Percentiles rank a stretch among this genome's conserved stretches.
These are phyloP conservation scores for Chiroxiphia lanceolata DNA, from an alignment of 2,797 vertebrate species.

Conservation along the genomic window DNA sequence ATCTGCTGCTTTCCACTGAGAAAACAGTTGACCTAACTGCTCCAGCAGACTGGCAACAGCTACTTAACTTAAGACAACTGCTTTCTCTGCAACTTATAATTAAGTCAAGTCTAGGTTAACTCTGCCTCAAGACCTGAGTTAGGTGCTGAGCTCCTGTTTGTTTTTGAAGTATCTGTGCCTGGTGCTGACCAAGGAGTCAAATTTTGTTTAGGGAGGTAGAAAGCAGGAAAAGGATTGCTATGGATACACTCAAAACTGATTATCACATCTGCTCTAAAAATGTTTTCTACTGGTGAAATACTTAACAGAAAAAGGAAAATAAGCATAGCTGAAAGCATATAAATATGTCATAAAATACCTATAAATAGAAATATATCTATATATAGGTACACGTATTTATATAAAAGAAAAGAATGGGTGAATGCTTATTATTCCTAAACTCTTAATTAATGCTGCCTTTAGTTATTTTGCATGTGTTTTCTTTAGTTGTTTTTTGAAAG, in stretches of 20 bases:
- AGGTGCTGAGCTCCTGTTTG: background rate
- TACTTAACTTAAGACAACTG: background rate
- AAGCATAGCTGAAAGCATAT: background rate
- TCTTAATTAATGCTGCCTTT: background rate
- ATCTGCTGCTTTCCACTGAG: background rate
- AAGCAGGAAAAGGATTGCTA: background rate
- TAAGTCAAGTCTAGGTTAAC: background rate
- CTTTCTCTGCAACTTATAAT: background rate
- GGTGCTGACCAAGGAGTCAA: background rate
- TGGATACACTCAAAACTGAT: background rate
- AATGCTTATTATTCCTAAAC: background rate
- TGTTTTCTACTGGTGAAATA: background rate
- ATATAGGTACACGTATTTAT: background rate
- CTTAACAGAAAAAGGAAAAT: background rate
- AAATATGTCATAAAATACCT: background rate
- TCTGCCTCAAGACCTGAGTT: background rate
- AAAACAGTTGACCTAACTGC: background rate
- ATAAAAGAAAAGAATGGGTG: background rate
- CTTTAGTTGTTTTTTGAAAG: background rate
- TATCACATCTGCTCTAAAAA: background rate
- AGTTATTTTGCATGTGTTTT: background rate
- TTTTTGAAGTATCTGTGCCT: background rate
- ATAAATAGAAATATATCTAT: background rate
- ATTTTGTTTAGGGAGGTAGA: background rate
- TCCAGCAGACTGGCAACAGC: background rate